Conservation (phyloP, 2,797 vertebrate genomes). For the Sebastolobus altivelis region DNA sequence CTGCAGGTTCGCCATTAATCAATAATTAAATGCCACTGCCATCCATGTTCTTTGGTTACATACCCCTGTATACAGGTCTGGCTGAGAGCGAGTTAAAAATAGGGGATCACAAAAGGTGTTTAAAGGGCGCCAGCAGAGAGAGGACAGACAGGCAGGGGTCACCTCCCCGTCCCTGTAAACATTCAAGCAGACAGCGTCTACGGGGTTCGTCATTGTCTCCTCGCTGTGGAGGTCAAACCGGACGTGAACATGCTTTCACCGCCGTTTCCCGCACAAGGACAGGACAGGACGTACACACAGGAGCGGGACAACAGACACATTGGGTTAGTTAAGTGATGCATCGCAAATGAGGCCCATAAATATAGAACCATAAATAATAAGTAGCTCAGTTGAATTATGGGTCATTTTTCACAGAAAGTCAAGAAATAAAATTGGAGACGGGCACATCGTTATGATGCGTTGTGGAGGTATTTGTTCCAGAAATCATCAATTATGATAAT, state of each 20-base stretch:
- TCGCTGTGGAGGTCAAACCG: constrained; percentile 51
- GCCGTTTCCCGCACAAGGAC: constrained; percentile 49
- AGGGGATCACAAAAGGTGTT: constrained; percentile 45
- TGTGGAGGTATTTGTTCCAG: not conserved
- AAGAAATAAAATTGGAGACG: not conserved
- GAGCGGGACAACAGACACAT: constrained; percentile 9
- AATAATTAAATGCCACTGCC: constrained; percentile 59
- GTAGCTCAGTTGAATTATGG: not conserved
- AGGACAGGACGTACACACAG: constrained; percentile 41
- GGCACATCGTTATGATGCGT: not conserved
- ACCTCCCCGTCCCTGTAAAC: constrained; percentile 48
- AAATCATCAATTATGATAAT: not conserved
- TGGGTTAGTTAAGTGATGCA: constrained; percentile 38
- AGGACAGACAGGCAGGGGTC: constrained; percentile 44
- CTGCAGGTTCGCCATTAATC: constrained; percentile 35
- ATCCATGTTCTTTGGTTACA: constrained; percentile 45
- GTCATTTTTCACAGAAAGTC: not conserved
- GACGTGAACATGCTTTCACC: constrained; percentile 54
- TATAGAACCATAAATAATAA: constrained; percentile 46
- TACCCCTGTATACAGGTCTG: constrained; percentile 9
- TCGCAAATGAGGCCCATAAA: constrained; percentile 56
- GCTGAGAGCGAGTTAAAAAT: constrained; percentile 43
- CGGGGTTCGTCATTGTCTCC: constrained; percentile 23
- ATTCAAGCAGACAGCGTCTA: constrained; percentile 42
- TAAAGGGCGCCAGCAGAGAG: constrained; percentile 26